Percentiles rank a stretch among this genome's conserved stretches.
Evolutionary conservation across 1,140 invertebrate species (phyloP).

Genomic region (Fragariocoptes setiger): DNA sequence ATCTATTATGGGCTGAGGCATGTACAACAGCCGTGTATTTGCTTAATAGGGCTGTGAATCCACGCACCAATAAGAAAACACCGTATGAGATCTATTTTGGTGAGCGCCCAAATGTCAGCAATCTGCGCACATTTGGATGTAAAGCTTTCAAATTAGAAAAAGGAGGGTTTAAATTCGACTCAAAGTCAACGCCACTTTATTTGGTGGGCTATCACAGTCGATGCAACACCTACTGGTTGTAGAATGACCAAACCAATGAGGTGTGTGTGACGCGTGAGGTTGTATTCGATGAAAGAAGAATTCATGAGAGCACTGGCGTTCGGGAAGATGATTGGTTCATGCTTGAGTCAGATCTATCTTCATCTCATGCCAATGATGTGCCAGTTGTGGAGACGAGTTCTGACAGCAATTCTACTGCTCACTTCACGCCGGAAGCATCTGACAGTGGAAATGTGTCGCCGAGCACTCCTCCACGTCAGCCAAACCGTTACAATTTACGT

Average conservation of each 20-base stretch:
- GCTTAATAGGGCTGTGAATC: neutral
- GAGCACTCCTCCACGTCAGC: neutral
- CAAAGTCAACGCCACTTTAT: neutral
- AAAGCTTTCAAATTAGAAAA: neutral
- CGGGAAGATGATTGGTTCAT: too few relatives aligned
- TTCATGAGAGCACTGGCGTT: too few relatives aligned
- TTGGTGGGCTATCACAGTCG: neutral
- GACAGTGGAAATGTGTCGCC: too few relatives aligned
- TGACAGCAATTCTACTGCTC: too few relatives aligned
- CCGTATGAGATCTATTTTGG: conserved; percentile 3
- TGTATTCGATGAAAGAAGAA: too few relatives aligned
- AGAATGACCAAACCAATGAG: neutral
- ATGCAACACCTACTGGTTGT: neutral
- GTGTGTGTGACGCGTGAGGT: neutral
- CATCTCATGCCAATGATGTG: too few relatives aligned
- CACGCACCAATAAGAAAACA: neutral
- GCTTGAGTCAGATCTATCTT: too few relatives aligned
- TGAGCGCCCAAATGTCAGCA: neutral
- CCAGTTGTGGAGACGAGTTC: too few relatives aligned
- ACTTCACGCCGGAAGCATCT: too few relatives aligned
- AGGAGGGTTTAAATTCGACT: neutral
- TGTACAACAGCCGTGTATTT: conserved; percentile 1
- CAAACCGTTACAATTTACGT: too few relatives aligned
- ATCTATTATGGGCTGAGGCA: neutral
- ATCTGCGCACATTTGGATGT: conserved; percentile 1